Conservation (phyloP, 1,140 invertebrate genomes). For the Temnothorax longispinosus region DNA sequence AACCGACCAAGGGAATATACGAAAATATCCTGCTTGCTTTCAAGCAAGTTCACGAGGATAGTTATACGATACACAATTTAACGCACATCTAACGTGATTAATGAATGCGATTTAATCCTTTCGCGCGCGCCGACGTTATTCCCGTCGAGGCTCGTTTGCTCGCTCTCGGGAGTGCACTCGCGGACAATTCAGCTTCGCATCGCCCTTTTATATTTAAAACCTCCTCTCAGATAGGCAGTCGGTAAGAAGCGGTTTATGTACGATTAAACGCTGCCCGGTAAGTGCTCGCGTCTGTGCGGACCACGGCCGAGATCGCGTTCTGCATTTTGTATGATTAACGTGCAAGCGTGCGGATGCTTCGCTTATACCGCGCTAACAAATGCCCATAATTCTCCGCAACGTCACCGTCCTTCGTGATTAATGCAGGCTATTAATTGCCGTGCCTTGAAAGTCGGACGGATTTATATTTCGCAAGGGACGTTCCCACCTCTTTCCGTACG, state of each 20-base stretch:
- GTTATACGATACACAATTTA: conserved; percentile 28
- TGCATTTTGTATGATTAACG: conserved; percentile 66
- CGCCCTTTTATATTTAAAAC: conserved; percentile 44
- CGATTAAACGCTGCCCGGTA: conserved; percentile 37
- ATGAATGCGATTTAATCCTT: conserved; percentile 46
- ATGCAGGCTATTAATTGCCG: conserved; percentile 57
- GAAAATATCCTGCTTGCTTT: not conserved
- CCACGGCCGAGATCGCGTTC: conserved; percentile 39
- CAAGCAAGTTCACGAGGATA: not conserved
- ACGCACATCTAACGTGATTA: conserved; percentile 42
- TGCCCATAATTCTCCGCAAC: conserved; percentile 51
- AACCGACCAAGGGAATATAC: too few species aligned
- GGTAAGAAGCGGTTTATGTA: conserved; percentile 31
- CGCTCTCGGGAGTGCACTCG: conserved; percentile 42
- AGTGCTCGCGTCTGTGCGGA: conserved; percentile 29
- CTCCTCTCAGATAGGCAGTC: not conserved
- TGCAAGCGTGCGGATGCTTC: conserved; percentile 40
- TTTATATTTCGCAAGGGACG: conserved; percentile 54
- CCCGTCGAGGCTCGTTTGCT: not conserved
- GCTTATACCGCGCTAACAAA: conserved; percentile 49
- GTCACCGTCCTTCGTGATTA: conserved; percentile 47
- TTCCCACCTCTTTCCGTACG: conserved; percentile 14
- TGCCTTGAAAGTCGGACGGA: conserved; percentile 47
- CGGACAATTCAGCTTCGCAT: conserved; percentile 5
- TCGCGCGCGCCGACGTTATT: conserved; percentile 16